Conservation (phyloP, 2,113 vertebrate genomes). For the Carassius auratus region DNA sequence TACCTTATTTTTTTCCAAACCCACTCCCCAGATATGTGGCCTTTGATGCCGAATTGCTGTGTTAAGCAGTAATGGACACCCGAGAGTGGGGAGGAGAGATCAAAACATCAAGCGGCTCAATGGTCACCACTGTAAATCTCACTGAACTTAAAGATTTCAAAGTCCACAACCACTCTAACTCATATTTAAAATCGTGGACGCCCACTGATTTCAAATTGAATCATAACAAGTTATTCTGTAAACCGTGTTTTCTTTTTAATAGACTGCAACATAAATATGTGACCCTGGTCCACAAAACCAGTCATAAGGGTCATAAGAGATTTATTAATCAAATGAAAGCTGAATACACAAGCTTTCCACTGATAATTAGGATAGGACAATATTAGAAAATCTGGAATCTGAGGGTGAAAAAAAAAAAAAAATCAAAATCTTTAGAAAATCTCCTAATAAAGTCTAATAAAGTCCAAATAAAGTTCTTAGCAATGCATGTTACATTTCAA, state of each 20-base stretch:
- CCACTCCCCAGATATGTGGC: constrained; percentile 44
- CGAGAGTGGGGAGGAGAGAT: constrained; percentile 39
- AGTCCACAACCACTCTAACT: not conserved
- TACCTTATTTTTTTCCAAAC: constrained; percentile 34
- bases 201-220: not conserved
- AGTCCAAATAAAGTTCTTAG: too few species aligned
- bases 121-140: constrained; percentile 13
- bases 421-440: too few species aligned
- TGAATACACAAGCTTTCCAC: too few species aligned
- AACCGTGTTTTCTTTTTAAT: constrained; percentile 3
- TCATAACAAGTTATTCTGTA: constrained; percentile 16
- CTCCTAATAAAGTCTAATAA: too few species aligned
- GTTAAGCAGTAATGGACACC: constrained; percentile 54
- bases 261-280: constrained; percentile 44
- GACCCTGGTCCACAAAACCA: too few species aligned
- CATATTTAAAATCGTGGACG: not conserved
- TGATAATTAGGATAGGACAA: too few species aligned
- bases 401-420: too few species aligned
- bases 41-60: constrained; percentile 56
- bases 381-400: too few species aligned
- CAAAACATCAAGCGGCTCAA: constrained; percentile 39
- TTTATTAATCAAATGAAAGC: too few species aligned
- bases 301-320: too few species aligned
- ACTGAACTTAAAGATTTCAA: constrained; percentile 2
- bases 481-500: too few species aligned